A percentile compares a stretch with the other conserved stretches of the same genome.
Evolutionary conservation across 2,113 vertebrate species (phyloP).

Genomic region (Bujurquina vittata): DNA sequence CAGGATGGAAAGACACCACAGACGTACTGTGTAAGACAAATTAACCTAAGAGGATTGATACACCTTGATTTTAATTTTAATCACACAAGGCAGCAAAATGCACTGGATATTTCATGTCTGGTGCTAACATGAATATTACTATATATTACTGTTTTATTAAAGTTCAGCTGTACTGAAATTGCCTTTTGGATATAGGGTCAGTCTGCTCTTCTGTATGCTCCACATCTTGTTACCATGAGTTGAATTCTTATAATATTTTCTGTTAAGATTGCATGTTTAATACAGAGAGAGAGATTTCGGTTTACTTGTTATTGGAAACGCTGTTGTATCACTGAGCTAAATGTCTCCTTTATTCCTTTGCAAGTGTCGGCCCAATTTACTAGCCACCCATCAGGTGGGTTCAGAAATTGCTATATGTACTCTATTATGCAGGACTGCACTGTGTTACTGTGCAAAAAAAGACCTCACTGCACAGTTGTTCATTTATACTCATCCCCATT

Average conservation of each 20-base stretch:
- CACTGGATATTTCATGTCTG: slow-evolving; percentile 56
- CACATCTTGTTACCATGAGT: not conserved
- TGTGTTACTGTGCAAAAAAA: not conserved
- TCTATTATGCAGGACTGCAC: not conserved
- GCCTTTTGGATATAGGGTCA: not conserved
- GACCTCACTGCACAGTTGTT: not conserved
- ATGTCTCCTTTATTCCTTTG: not conserved
- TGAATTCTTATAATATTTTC: not conserved
- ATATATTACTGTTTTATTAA: slow-evolving; percentile 51
- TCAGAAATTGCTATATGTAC: not conserved
- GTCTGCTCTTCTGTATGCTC: not conserved
- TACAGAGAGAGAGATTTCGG: not conserved
- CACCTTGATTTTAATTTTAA: slow-evolving; percentile 76
- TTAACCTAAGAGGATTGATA: slow-evolving; percentile 75
- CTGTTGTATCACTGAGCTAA: not conserved
- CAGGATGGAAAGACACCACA: slow-evolving; percentile 57
- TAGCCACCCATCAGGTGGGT: not conserved
- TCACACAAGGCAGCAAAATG: slow-evolving; percentile 58
- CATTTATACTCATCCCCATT: not conserved
- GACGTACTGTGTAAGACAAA: slow-evolving; percentile 66
- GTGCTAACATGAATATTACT: slow-evolving; percentile 24
- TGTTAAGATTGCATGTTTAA: not conserved
- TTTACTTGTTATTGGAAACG: not conserved
- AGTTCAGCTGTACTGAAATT: slow-evolving; percentile 46
- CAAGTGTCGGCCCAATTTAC: not conserved